A percentile compares a stretch with the other conserved stretches of the same genome.
Evolutionary conservation across 2,888 invertebrate species (phyloP).

Genomic region (Octodonta nipae): DNA sequence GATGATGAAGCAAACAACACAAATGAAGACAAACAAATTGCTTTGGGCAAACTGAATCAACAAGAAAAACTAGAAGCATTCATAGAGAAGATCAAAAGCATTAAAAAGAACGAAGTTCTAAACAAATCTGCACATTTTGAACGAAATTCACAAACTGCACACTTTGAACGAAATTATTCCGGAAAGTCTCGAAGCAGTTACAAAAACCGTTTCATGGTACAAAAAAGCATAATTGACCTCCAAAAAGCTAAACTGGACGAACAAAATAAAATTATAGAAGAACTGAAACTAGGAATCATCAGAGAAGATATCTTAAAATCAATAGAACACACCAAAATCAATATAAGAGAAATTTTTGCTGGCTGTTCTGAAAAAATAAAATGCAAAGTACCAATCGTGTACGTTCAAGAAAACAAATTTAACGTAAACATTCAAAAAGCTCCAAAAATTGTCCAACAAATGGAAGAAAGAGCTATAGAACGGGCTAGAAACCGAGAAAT

Average conservation of each 20-base stretch:
- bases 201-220: conserved; percentile 45
- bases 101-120: conserved; percentile 8
- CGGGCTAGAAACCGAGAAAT: conserved; percentile 38
- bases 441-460: conserved; percentile 55
- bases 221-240: conserved; percentile 57
- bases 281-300: conserved; percentile 56
- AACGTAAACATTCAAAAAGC: conserved; percentile 42
- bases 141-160: too few relatives aligned
- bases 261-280: conserved; percentile 59
- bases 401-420: conserved; percentile 33
- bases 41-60: conserved; percentile 14
- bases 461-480: conserved; percentile 59
- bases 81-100: conserved; percentile 20
- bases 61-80: conserved; percentile 24
- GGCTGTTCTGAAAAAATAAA: conserved; percentile 31
- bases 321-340: conserved; percentile 41
- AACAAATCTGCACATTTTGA: background rate
- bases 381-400: conserved; percentile 38
- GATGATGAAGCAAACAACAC: too few relatives aligned
- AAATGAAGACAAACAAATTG: too few relatives aligned
- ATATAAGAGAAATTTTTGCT: conserved; percentile 39
- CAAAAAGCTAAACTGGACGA: conserved; percentile 58
- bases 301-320: conserved; percentile 50
- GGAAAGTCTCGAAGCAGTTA: conserved; percentile 11
- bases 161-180: background rate